These are phyloP conservation scores for Caenorhabditis zanzibari DNA, from an alignment of 2,888 invertebrate species.

Conservation along the genomic window DNA sequence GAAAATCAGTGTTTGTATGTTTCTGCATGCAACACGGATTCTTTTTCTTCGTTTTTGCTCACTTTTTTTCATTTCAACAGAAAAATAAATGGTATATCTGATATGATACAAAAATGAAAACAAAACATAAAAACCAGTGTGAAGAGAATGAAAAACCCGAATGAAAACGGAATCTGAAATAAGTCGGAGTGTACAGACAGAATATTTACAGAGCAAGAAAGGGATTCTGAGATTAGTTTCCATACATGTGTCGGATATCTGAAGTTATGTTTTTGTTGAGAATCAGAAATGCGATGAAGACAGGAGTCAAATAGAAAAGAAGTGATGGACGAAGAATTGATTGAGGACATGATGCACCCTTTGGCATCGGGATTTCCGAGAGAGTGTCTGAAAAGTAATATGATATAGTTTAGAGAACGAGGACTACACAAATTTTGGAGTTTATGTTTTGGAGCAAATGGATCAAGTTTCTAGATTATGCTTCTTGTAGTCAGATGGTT, in stretches of 20 bases:
- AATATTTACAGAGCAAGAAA: neutral
- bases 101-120: neutral
- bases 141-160: constrained; percentile 17
- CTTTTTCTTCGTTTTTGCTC: neutral
- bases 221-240: constrained; percentile 32
- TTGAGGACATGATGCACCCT: constrained; percentile 62
- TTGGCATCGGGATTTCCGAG: constrained; percentile 43
- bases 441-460: neutral
- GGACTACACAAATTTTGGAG: neutral
- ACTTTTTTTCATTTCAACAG: constrained; percentile 11
- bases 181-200: constrained; percentile 49
- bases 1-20: constrained; percentile 21
- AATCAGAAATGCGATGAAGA: constrained; percentile 54
- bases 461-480: neutral
- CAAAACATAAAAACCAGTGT: constrained; percentile 31
- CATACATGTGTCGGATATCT: constrained; percentile 59
- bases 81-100: neutral
- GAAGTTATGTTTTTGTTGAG: constrained; percentile 50
- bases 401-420: constrained; percentile 23
- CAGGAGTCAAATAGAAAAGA: constrained; percentile 57
- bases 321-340: constrained; percentile 63
- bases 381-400: constrained; percentile 39
- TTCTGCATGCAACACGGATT: neutral
- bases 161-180: neutral
- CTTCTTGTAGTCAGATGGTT: neutral